These are phyloP conservation scores for Poecilia picta DNA, from an alignment of 2,797 vertebrate species.

Conservation along the genomic window DNA sequence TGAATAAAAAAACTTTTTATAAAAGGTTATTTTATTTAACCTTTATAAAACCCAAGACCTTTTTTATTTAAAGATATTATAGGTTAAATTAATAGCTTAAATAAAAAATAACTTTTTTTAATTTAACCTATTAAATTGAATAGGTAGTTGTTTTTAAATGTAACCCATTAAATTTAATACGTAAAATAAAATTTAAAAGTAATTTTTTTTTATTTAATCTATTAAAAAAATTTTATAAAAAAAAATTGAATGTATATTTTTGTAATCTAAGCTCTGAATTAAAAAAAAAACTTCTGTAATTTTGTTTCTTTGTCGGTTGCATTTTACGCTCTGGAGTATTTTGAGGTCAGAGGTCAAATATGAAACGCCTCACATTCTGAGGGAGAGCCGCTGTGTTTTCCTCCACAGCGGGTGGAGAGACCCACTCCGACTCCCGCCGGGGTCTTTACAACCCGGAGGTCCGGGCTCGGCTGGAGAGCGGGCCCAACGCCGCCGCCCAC, in stretches of 20 bases:
- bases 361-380: background rate
- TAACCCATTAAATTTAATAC: too few relatives aligned
- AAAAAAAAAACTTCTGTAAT: background rate
- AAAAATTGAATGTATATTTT: too few relatives aligned
- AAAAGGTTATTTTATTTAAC: too few relatives aligned
- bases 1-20: too few relatives aligned
- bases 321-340: slow-evolving; percentile 32
- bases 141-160: too few relatives aligned
- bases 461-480: slow-evolving; percentile 89
- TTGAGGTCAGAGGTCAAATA: slow-evolving; percentile 29
- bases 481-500: slow-evolving; percentile 86
- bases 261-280: background rate
- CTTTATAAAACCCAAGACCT: too few relatives aligned
- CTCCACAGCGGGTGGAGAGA: slow-evolving; percentile 36
- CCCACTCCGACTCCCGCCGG: slow-evolving; percentile 22
- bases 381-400: background rate
- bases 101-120: too few relatives aligned
- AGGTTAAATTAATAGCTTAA: too few relatives aligned
- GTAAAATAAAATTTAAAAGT: too few relatives aligned
- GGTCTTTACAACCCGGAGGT: slow-evolving; percentile 85
- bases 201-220: background rate
- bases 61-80: too few relatives aligned
- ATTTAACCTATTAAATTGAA: too few relatives aligned
- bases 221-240: too few relatives aligned
- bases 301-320: background rate